phyloP scores from a whole-genome alignment of 2,888 invertebrate genomes.

The Andrena minutula region DNA sequence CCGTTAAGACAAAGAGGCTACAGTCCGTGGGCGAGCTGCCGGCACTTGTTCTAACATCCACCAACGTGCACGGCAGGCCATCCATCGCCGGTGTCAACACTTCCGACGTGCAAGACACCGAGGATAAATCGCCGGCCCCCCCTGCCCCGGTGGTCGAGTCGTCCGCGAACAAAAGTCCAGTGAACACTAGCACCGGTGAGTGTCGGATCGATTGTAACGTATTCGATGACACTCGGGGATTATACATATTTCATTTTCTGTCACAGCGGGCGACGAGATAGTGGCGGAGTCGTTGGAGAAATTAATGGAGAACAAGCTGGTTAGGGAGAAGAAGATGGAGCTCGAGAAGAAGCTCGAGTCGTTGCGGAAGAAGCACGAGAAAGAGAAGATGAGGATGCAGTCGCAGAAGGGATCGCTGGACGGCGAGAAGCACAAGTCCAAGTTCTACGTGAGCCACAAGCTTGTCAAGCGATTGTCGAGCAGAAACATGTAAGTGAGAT shows the following conservation, averaged over 20 bases:
- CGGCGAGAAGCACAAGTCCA: slow-evolving; percentile 88
- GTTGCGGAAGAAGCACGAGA: slow-evolving; percentile 93
- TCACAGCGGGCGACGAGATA: slow-evolving; percentile 85
- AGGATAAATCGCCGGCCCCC: slow-evolving; percentile 75
- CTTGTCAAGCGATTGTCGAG: slow-evolving; percentile 91
- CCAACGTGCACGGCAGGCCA: slow-evolving; percentile 79
- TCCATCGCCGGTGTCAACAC: slow-evolving; percentile 76
- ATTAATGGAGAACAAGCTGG: slow-evolving; percentile 92
- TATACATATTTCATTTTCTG: too few species aligned
- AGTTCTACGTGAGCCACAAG: slow-evolving; percentile 91
- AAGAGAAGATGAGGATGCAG: slow-evolving; percentile 87
- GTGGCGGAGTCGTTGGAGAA: slow-evolving; percentile 92
- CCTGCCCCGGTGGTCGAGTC: slow-evolving; percentile 72
- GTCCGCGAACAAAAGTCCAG: slow-evolving; percentile 78
- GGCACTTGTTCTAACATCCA: slow-evolving; percentile 70
- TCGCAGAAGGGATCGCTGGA: slow-evolving; percentile 88
- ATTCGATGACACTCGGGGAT: background rate
- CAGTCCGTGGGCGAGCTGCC: slow-evolving; percentile 79
- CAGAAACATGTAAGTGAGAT: slow-evolving; percentile 90
- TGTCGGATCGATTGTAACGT: slow-evolving; percentile 16
- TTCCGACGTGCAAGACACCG: slow-evolving; percentile 77
- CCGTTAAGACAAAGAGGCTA: slow-evolving; percentile 76
- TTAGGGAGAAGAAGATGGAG: slow-evolving; percentile 93
- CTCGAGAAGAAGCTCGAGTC: slow-evolving; percentile 95
- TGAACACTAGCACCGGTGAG: slow-evolving; percentile 78